Evolutionary conservation across 37 sponge, comb jelly and placozoan species (phyloP), one percentile per base, ranked within the genome.

Genomic region (Tethya wilhelma): DNA sequence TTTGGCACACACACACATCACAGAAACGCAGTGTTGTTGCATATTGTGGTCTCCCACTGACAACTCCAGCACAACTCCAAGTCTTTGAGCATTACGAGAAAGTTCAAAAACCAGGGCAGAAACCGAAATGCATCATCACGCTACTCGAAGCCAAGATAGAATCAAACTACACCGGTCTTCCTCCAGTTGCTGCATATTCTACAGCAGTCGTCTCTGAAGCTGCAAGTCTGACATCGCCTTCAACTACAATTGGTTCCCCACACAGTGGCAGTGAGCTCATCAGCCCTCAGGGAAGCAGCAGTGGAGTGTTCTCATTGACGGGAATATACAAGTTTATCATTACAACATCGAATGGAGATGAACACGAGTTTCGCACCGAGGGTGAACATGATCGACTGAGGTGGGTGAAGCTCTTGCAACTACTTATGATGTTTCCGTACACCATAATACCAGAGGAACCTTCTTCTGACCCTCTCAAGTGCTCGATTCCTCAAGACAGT

Each of bases 401-500:
- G 3, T 87, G 87, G 87, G 55, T 87, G 1, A 79, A 75, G 31
- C 57, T 73, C 8, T 49, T 87, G 1, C 44, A 49, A 9, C 76
- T 87, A 0, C 60, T 87, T 22, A 31, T 79, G n/a, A 79, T 80
- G 87, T 87, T 74, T 32, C 81, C 88, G 8, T 69, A 78, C 20
- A 74, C 87, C 12, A 31, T n/a, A 5, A 87, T 87, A 17, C 87
- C 87, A 40, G 87, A 87, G 46, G 87, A 87, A 38, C 87, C 87
- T 0, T 2, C 9, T 6, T 14, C 17, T 38, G 80, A 87, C 43
- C 87, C 87, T 8, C 79, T 87, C 25, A 87, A 73, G 31, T n/a
- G n/a, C n/a, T n/a, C n/a, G 87, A 87, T 11, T 43, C 49, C 12
- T 75, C 73, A 37, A 30, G 81, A 33, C 11, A 33, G 20, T 59